A percentile compares a stretch with the other conserved stretches of the same genome.
Evolutionary conservation across 2,113 vertebrate species (phyloP).

Genomic region (Formicarius rufipectus): DNA sequence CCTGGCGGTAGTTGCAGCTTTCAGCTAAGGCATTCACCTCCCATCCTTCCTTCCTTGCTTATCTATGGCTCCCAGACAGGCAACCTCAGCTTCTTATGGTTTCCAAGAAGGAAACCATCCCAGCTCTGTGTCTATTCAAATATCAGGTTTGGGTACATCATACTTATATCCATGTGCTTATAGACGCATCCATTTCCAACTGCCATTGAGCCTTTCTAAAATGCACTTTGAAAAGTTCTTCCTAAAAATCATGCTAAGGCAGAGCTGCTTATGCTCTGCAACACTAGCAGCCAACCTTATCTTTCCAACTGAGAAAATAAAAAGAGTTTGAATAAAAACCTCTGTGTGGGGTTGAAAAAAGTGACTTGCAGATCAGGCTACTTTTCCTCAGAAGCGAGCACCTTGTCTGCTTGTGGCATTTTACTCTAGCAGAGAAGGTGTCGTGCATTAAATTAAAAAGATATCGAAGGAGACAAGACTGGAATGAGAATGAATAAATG

Average conservation of each 20-base stretch:
- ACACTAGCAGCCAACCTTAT: background rate
- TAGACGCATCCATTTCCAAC: background rate
- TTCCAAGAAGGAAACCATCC: background rate
- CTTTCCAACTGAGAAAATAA: background rate
- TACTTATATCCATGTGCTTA: background rate
- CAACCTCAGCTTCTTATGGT: background rate
- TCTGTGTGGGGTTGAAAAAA: background rate
- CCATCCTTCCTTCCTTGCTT: background rate
- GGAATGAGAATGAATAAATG: slow-evolving; percentile 4
- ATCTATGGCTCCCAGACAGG: background rate
- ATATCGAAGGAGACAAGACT: background rate
- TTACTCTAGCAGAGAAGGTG: background rate
- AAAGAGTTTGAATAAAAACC: background rate
- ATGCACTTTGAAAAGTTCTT: background rate
- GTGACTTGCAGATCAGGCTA: background rate
- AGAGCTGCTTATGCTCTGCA: background rate
- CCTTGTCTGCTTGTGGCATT: slow-evolving; percentile 15
- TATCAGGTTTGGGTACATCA: background rate
- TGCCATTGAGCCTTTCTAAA: background rate
- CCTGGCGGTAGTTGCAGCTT: background rate
- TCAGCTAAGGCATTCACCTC: background rate
- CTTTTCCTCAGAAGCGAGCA: background rate
- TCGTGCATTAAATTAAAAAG: background rate
- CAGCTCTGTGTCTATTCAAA: background rate
- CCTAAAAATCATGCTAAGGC: background rate